Evolutionary conservation across 2,113 vertebrate species (phyloP).

Genomic region (Crotalus viridis): DNA sequence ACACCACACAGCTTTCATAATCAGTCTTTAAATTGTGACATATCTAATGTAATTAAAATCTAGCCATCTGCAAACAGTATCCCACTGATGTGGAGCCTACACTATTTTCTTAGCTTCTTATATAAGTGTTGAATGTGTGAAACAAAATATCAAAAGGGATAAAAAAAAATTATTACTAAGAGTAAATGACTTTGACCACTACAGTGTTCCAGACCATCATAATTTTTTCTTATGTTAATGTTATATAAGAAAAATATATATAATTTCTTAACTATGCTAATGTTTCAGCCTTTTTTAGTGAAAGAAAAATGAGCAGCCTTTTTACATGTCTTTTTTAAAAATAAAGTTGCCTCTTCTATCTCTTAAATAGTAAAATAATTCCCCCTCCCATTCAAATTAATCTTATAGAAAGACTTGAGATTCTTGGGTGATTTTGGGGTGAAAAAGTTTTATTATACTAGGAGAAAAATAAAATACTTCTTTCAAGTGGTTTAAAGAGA

Average conservation of each 20-base stretch:
- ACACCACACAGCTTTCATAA: background rate
- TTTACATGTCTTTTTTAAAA: background rate
- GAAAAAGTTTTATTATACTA: slow-evolving; percentile 42
- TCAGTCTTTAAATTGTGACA: background rate
- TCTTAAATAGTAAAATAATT: slow-evolving; percentile 59
- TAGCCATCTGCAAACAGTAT: background rate
- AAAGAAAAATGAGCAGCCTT: slow-evolving; percentile 49
- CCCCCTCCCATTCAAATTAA: slow-evolving; percentile 42
- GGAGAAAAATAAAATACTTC: slow-evolving; percentile 37
- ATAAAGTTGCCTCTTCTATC: slow-evolving; percentile 52
- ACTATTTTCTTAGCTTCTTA: slow-evolving; percentile 18
- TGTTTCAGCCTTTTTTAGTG: slow-evolving; percentile 33
- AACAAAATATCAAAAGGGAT: slow-evolving; percentile 42
- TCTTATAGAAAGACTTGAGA: slow-evolving; percentile 39
- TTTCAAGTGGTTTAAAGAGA: background rate
- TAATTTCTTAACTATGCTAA: slow-evolving; percentile 35
- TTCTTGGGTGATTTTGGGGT: slow-evolving; percentile 38
- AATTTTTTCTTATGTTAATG: slow-evolving; percentile 17
- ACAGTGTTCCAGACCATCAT: slow-evolving; percentile 18
- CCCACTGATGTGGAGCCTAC: slow-evolving; percentile 36
- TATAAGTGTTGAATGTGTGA: slow-evolving; percentile 35
- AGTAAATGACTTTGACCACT: slow-evolving; percentile 30
- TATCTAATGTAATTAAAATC: background rate
- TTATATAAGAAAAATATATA: slow-evolving; percentile 28
- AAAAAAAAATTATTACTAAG: background rate